Evolutionary conservation across 2,113 vertebrate genomes (phyloP), one percentile per base, ranked within the genome.

Genomic region (Aptenodytes forsteri): DNA sequence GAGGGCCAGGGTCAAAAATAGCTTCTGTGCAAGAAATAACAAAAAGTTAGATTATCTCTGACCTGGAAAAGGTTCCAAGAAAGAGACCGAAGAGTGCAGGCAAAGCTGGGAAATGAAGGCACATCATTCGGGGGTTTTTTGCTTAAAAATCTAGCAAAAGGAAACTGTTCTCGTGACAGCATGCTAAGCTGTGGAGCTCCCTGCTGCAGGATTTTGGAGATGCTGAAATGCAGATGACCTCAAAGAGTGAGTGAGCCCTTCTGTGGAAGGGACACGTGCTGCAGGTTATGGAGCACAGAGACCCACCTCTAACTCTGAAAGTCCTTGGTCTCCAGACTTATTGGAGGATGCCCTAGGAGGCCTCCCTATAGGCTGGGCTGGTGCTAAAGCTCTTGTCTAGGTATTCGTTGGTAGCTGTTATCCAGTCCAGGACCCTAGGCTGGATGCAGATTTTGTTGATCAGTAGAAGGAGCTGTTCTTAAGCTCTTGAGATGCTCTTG

Each of bases 101-200:
- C 5, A 9, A 22, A 52, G 8, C 13, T 59, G 25, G 49, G 27
- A 10, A 50, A 14, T 19, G 5, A 61, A 67, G 32, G 47, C 19
- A 19, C 0, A 0, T 17, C 23, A 6, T 7, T 5, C 7, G 36
- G 36, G 36, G 1, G 15, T 11, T 47, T 46, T 59, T 40, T 23
- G 1, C 5, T 72, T 49, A 32, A 78, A 69, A 64, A 36, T 5
- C 11, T 19, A 54, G 42, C 17, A 23, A 23, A 62, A 56, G 8
- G 2, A 9, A 50, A 5, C 32, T 20, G 10, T 44, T 36, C 7
- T 14, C 4, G 16, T 34, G 66, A 7, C 13, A 32, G 7, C 10
- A 10, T 3, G 32, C 3, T 16, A n/a, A 69, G 44, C 13, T 46
- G 38, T 1, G 38, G 56, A 49, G 32, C 13, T 78, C 16, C 14